These are phyloP conservation scores for Cotesia chilonis DNA, from an alignment of 1,140 invertebrate genomes.

Conservation along the genomic window DNA sequence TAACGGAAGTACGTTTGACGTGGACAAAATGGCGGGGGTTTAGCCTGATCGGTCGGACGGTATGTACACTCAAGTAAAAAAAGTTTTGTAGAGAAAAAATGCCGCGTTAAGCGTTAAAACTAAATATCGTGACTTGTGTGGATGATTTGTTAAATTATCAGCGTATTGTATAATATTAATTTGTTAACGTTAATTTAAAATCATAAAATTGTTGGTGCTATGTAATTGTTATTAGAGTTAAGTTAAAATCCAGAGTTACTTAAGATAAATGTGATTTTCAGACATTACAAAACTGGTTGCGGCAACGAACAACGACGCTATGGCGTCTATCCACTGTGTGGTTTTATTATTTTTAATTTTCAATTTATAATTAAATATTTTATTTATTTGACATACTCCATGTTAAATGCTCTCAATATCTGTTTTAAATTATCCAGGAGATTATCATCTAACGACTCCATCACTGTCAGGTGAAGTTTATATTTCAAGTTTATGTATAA, in stretches of 20 bases:
- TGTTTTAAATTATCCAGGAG: neutral
- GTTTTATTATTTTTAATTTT: constrained; percentile 48
- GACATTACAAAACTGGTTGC: constrained; percentile 43
- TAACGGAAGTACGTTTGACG: constrained; percentile 35
- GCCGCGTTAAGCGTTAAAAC: constrained; percentile 50
- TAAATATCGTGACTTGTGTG: constrained; percentile 38
- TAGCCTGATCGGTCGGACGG: constrained; percentile 38
- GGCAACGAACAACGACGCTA: constrained; percentile 55
- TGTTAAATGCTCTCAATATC: neutral
- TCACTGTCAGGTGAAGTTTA: neutral
- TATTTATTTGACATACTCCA: neutral
- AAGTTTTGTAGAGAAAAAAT: constrained; percentile 54
- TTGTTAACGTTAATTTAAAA: neutral
- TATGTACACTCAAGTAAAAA: constrained; percentile 51
- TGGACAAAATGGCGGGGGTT: constrained; percentile 54
- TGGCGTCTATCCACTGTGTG: constrained; percentile 56
- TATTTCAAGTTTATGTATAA: no score
- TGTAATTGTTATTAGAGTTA: constrained; percentile 26
- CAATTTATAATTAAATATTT: neutral
- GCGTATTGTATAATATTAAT: neutral
- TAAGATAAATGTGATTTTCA: constrained; percentile 30
- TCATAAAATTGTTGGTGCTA: neutral
- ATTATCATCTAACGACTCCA: neutral
- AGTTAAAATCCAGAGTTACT: neutral
- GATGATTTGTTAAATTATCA: constrained; percentile 2